A percentile compares a stretch with the other conserved stretches of the same genome.
Conservation (phyloP, 2,797 vertebrate genomes). For the Amniataba percoides region DNA sequence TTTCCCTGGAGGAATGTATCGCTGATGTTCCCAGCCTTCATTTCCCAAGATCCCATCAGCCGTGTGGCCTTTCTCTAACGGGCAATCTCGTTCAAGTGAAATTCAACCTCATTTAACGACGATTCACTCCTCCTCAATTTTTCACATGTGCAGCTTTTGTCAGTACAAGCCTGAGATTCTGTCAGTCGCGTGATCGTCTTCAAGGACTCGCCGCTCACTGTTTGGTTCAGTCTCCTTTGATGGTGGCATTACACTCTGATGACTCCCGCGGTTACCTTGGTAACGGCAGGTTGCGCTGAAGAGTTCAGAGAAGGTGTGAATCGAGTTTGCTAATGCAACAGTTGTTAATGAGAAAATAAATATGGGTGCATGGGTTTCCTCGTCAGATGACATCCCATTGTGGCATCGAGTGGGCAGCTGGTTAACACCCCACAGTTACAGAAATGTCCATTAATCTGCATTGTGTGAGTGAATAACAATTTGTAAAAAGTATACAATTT, state of each 20-base stretch:
- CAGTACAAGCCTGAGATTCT: conserved; percentile 3
- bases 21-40: conserved; percentile 54
- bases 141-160: conserved; percentile 26
- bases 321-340: conserved; percentile 70
- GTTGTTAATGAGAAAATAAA: conserved; percentile 68
- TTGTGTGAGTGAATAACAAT: too few relatives aligned
- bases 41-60: conserved; percentile 53
- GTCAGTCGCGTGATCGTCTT: conserved; percentile 27
- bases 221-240: conserved; percentile 58
- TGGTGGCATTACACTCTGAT: conserved; percentile 43
- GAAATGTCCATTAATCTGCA: too few relatives aligned
- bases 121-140: conserved; percentile 27
- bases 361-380: conserved; percentile 36
- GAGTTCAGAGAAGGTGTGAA: conserved; percentile 78
- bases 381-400: conserved; percentile 27
- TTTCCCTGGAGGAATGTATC: conserved; percentile 64
- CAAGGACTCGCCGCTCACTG: conserved; percentile 49
- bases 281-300: conserved; percentile 74
- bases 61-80: neutral
- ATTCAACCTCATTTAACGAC: conserved; percentile 8
- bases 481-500: conserved; percentile 1
- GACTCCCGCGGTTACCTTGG: conserved; percentile 79
- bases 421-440: too few relatives aligned
- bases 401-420: conserved; percentile 8
- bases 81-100: conserved; percentile 13